Conservation (phyloP, 2,888 invertebrate genomes). For the Ganaspis brasiliensis region DNA sequence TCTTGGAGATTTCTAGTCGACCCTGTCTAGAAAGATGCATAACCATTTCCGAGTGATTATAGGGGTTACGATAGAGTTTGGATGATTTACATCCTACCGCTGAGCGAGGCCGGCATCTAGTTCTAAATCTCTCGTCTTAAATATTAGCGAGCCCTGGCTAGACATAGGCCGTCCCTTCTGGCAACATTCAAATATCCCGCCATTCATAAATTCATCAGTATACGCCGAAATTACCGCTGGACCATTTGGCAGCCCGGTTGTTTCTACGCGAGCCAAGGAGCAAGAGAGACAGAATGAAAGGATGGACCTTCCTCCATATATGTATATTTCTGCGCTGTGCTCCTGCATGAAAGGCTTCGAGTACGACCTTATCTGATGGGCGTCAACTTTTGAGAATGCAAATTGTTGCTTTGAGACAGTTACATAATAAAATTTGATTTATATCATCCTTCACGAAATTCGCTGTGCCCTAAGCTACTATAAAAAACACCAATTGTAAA, state of each 20-base stretch:
- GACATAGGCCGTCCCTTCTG: constrained; percentile 78
- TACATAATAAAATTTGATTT: constrained; percentile 43
- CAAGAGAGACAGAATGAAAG: constrained; percentile 18
- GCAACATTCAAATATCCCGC: constrained; percentile 79
- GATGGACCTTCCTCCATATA: constrained; percentile 26
- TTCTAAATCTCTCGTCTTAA: constrained; percentile 75
- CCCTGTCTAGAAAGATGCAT: constrained; percentile 53
- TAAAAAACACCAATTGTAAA: too few species aligned
- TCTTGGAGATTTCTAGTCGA: constrained; percentile 46
- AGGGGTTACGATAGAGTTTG: constrained; percentile 78
- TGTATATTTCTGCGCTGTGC: constrained; percentile 19
- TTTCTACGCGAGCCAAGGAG: constrained; percentile 13
- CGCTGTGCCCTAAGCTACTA: not conserved
- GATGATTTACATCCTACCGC: constrained; percentile 78
- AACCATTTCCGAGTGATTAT: constrained; percentile 75
- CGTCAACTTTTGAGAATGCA: constrained; percentile 36
- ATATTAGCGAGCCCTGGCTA: constrained; percentile 71
- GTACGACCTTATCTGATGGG: constrained; percentile 39
- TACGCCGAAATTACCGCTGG: constrained; percentile 71
- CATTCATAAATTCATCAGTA: constrained; percentile 80
- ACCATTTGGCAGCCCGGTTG: constrained; percentile 49
- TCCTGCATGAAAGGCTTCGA: constrained; percentile 11
- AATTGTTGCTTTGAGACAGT: constrained; percentile 41
- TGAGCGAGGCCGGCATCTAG: constrained; percentile 66
- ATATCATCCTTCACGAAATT: constrained; percentile 25